Base-by-base conservation (phyloP, 2,888 invertebrate genomes). In the Rapana venosa region DNA sequence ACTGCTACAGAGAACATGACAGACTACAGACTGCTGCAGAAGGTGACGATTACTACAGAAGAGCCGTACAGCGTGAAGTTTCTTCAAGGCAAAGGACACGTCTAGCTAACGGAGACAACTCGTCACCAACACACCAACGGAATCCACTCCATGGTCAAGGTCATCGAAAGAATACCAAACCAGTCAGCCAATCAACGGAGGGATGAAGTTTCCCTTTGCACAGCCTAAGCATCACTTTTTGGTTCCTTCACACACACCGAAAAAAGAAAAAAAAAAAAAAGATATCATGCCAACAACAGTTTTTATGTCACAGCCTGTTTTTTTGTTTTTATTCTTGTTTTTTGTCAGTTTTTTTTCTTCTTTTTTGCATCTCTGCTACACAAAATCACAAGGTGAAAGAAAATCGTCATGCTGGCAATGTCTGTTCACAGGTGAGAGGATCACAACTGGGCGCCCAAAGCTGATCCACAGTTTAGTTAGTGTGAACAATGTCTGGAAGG, bases 381-480 rank as follows among this genome's bases (percentile, higher is more conserved):
- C 47, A 47, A 22, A 47, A 15, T 32, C 77, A 61, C 15, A 61
- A 47, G 47, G 47, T 47, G 61, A 61, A 61, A 61, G 22, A 61
- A 15, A 61, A 4, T 20, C 1, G 74, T 47, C 36, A 47, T 30
- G 26, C 47, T 83, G 36, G 47, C 81, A 83, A 36, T 36, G 17
- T 79, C 22, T 47, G 36, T 83, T 47, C 81, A 83, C 81, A 83
- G 81, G 81, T 47, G 8, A 83, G 36, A 83, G 32, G 77, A 47
- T 83, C 81, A 83, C 81, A 83, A 79, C 79, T 35, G 79, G 81
- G 81, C 47, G 81, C 81, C 81, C 81, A 83, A 83, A 83, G 81
- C 81, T 83, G 81, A 83, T 36, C 81, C 81, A 83, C 36, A 47
- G 81, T 32, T 32, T 35, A 20, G 30, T 32, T 35, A 20, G 32